Evolutionary conservation across 2,888 invertebrate genomes (phyloP), one percentile per base, ranked within the genome.

Genomic region (Endomychus coccineus): DNA sequence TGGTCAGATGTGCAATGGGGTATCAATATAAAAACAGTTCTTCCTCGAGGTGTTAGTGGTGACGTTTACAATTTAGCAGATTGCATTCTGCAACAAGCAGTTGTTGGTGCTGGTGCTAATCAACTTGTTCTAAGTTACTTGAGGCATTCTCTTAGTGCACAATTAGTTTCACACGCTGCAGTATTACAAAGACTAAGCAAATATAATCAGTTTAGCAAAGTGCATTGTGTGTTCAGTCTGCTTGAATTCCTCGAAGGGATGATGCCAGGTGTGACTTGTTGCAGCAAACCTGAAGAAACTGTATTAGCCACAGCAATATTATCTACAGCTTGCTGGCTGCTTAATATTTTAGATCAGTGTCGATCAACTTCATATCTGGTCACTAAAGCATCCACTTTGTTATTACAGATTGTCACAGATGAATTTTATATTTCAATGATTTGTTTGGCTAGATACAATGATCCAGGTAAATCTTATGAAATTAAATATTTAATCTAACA

Each of bases 1-100:
- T 95, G 95, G 95, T 83, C 85, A 1, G 94, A 94, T 64, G 77
- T 92, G 27, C 89, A 91, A 66, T 95, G 94, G 94, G 92, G 92
- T 22, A 91, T 92, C 49, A 88, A 92, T 57, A 88, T 95, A 36
- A 94, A 94, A 72, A 86, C 86, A n/a, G 87, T 81, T 47, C 66
- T 86, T 41, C 89, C 89, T 1, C 70, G 88, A 59, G 88, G 89
- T n/a, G 88, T 89, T 1, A 88, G 87, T 58, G 89, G 89, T n/a
- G 89, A 89, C 70, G 80, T 88, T n/a, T 88, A 88, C 61, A 88
- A 89, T 67, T 70, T 92, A 50, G 88, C 91, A 25, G 94, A 95
- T 61, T 88, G 92, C 58, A 84, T 96, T 49, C 71, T 95, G 13
- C 89, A 94, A 58, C 94, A 95, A 68, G 94, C 92, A 0, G 75